Percentiles rank a stretch among this genome's conserved stretches.
These are phyloP conservation scores for Colinus virginianus DNA, from an alignment of 2,113 vertebrate species.

Conservation along the genomic window DNA sequence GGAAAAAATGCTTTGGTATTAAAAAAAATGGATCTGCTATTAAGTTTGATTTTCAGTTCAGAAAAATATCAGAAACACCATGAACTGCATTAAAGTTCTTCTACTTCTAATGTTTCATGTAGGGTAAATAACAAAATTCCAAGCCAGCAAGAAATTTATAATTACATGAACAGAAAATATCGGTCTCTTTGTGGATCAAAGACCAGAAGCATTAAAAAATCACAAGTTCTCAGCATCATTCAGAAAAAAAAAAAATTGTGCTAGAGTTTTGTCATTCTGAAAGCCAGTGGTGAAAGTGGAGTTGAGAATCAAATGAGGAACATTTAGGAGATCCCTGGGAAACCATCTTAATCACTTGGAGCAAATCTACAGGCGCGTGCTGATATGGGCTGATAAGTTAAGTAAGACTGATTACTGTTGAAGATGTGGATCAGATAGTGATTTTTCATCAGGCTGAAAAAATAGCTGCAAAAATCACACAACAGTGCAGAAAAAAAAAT, in stretches of 20 bases:
- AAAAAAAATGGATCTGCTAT: background rate
- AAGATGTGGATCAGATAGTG: background rate
- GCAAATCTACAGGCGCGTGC: background rate
- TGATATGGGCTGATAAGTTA: background rate
- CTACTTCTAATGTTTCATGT: background rate
- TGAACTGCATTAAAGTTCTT: background rate
- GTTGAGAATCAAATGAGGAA: conserved; percentile 14
- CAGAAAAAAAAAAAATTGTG: background rate
- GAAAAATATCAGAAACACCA: background rate
- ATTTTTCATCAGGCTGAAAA: background rate
- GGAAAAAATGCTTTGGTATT: background rate
- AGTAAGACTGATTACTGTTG: background rate
- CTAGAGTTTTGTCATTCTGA: background rate
- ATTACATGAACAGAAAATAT: background rate
- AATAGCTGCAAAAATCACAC: background rate
- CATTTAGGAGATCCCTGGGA: background rate
- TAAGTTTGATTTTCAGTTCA: background rate
- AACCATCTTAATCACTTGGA: conserved; percentile 22
- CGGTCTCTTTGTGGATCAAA: background rate
- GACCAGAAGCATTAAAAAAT: background rate
- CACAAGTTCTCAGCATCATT: background rate
- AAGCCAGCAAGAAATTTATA: background rate
- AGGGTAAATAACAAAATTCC: background rate
- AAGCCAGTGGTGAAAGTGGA: background rate
- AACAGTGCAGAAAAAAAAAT: background rate